phyloP scores from a whole-genome alignment of 2,888 invertebrate species.

The Fragum fragum region DNA sequence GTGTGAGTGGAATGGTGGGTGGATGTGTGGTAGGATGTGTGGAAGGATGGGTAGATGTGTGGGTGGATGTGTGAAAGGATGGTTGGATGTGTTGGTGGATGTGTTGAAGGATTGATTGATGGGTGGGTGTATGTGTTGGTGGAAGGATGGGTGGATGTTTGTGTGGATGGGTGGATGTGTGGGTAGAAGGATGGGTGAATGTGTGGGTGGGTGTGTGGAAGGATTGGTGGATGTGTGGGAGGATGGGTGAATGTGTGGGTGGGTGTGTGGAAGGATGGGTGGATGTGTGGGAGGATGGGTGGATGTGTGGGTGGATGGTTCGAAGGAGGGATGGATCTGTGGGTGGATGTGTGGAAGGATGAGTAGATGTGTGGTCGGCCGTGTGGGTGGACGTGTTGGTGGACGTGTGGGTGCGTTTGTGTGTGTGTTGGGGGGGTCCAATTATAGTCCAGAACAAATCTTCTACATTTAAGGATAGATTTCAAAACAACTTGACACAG shows the following conservation, averaged over 20 bases:
- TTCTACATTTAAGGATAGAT: too few species aligned
- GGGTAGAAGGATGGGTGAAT: neutral
- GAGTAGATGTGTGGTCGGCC: too few species aligned
- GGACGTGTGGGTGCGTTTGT: too few species aligned
- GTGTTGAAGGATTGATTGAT: neutral
- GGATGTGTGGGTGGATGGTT: neutral
- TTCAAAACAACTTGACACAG: too few species aligned
- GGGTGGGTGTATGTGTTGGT: neutral
- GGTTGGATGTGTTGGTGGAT: too few species aligned
- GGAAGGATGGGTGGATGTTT: neutral
- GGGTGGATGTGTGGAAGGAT: neutral
- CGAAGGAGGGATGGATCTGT: neutral
- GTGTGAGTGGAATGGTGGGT: too few species aligned
- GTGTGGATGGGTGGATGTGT: neutral
- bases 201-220: neutral
- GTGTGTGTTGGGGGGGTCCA: too few species aligned
- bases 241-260: neutral
- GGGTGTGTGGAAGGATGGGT: neutral
- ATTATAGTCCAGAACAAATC: too few species aligned
- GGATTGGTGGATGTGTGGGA: neutral
- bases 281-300: neutral
- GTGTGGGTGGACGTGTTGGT: too few species aligned
- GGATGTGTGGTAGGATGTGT: too few species aligned
- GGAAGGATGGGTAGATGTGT: neutral
- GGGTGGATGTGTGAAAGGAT: neutral